These are phyloP conservation scores for Coelinius sp. DNA, from an alignment of 2,888 invertebrate species.

Conservation along the genomic window DNA sequence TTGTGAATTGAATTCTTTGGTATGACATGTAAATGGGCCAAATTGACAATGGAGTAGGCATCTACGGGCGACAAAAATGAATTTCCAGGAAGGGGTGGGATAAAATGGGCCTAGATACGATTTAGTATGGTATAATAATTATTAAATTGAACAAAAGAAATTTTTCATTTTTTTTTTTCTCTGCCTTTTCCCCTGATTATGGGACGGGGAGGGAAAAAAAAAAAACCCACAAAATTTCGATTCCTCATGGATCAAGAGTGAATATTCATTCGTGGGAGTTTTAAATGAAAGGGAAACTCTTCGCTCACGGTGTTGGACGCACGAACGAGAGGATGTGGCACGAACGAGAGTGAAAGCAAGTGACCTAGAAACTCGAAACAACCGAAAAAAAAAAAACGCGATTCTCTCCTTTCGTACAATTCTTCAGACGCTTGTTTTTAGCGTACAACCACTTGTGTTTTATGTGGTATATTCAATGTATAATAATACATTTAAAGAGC, in stretches of 20 bases:
- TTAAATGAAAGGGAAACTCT: slow-evolving; percentile 52
- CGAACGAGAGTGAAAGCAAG: slow-evolving; percentile 66
- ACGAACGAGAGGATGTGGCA: slow-evolving; percentile 48
- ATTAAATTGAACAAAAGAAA: not conserved
- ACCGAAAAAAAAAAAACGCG: slow-evolving; percentile 39
- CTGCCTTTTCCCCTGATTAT: too few species aligned
- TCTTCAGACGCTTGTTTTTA: slow-evolving; percentile 29
- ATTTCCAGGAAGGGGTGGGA: too few species aligned
- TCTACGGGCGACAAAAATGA: not conserved
- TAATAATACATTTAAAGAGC: not conserved
- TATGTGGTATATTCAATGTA: not conserved
- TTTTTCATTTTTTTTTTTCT: not conserved
- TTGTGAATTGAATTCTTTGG: not conserved
- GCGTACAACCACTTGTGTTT: not conserved
- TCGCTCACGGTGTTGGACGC: slow-evolving; percentile 26
- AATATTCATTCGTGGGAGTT: slow-evolving; percentile 28
- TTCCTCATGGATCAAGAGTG: not conserved
- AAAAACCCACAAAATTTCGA: not conserved
- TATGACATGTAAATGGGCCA: slow-evolving; percentile 6
- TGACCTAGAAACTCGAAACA: slow-evolving; percentile 66
- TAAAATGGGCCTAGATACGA: too few species aligned
- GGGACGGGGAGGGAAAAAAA: too few species aligned
- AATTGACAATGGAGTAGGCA: not conserved
- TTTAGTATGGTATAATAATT: not conserved
- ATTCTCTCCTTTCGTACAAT: slow-evolving; percentile 10